Base-by-base conservation (phyloP, 1,140 invertebrate species). In the Platyscapa corneri region DNA sequence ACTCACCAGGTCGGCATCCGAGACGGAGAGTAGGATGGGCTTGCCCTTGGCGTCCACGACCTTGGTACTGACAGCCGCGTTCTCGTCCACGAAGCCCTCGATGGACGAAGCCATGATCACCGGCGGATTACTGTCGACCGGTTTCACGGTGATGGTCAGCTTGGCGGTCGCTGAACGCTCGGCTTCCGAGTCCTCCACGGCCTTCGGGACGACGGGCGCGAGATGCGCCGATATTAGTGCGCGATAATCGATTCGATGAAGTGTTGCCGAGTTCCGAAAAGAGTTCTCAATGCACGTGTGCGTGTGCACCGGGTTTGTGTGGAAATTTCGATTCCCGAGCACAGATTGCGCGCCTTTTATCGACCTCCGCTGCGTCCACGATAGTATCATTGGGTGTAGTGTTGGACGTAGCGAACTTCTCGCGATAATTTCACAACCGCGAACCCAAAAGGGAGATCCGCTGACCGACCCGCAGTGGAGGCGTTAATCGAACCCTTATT, bases 111-210 rank as follows among this genome's bases (percentile, higher is more conserved):
- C 95, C 1, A 94, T 92, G 70, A 98, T 96, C 37, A 96, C 95
- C 0, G 97, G 97, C 16, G 97, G 97, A 92, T 96, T 96, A 53
- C 96, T 95, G 91, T 98, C 97, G 0, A 97, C 96, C 16, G 97
- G 96, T 87, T 97, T 96, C 0, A 98, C 96, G 56, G 95, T 96
- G 64, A 98, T 96, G 0, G 95, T 95, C 78, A 98, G 92, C 91
- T 97, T 97, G 0, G 97, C 97, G 10, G 96, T 97, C 10, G 97
- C 96, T 77, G 96, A 97, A 67, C 97, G 94, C 87, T 95, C 95
- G 0, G 95, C 94, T 91, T 96, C 96, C 0, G 96, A 96, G 72
- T 95, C 94, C 92, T 98, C 97, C 89, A 97, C 96, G 1, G 97
- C 97, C 95, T 96, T 39, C 8, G 39, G 37, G 20, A 42, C 8